Evolutionary conservation across 2,888 invertebrate genomes (phyloP).

Genomic region (Drosophila infuscata): DNA sequence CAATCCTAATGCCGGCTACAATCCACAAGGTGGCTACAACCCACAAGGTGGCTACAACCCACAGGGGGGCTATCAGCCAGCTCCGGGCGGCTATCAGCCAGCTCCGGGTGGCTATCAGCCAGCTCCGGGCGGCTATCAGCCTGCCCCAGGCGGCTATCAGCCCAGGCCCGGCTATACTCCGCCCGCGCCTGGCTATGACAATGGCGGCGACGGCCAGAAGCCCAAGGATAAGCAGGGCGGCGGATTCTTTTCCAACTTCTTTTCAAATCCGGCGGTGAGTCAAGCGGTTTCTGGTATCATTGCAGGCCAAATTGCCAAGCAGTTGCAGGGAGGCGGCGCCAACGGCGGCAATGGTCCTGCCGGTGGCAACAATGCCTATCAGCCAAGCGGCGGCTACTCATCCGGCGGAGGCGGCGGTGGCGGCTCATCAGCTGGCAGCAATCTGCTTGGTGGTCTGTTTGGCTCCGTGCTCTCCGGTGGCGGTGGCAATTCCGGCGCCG

Average conservation of each 20-base stretch:
- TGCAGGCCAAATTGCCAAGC: conserved; percentile 84
- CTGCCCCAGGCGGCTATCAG: conserved; percentile 67
- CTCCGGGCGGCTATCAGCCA: conserved; percentile 49
- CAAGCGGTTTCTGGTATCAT: conserved; percentile 84
- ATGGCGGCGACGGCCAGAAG: conserved; percentile 69
- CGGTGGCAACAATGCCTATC: conserved; percentile 66
- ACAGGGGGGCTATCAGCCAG: conserved; percentile 29
- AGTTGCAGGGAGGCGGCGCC: conserved; percentile 81
- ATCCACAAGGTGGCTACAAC: conserved; percentile 69
- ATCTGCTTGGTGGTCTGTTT: conserved; percentile 78
- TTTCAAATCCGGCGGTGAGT: conserved; percentile 83
- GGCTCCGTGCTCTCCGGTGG: conserved; percentile 75
- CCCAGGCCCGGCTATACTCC: conserved; percentile 76
- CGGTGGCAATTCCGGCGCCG: conserved; percentile 53
- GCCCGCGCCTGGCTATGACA: conserved; percentile 79
- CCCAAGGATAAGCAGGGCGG: conserved; percentile 82
- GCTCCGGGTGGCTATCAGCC: conserved; percentile 65
- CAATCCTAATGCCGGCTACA: conserved; percentile 72
- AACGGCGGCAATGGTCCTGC: conserved; percentile 51
- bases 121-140: conserved; percentile 73
- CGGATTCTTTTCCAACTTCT: conserved; percentile 83
- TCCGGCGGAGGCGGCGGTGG: conserved; percentile 11
- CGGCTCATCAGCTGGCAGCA: conserved; percentile 62
- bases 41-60: conserved; percentile 73
- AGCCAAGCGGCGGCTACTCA: conserved; percentile 69